Base-by-base conservation (phyloP, 2,113 vertebrate genomes). In the Parus major region DNA sequence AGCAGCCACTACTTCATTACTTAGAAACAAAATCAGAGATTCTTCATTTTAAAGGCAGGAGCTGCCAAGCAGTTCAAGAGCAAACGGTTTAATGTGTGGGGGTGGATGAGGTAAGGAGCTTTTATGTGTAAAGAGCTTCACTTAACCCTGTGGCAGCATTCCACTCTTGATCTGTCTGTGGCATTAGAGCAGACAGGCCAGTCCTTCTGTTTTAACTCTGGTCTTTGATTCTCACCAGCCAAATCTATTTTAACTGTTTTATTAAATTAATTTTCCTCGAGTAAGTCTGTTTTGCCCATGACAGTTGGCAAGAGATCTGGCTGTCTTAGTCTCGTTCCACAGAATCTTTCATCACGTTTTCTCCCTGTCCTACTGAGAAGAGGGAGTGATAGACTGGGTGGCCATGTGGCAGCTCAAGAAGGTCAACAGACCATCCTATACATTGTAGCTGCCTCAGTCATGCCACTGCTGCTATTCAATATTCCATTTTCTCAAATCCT, bases 1-100 rank as follows among this genome's bases (percentile, higher is more conserved):
- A 72, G 63, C 88, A 92, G 86, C 64, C 49, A 60, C 70, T 76
- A 49, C 64, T 94, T 97, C 79, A 90, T 95, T 95, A 92, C 79
- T 90, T 59, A 70, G 91, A 92, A 92, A 91, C 70, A 86, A 89
- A 94, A 90, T 95, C 84, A 90, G 82, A 95, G 91, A 82, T 82
- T 59, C 83, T 87, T 93, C 60, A 39, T 91, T 53, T 65, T 82
- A 41, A 78, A 82, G 56, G 52, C 68, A 47, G 63, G 53, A 82
- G 35, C 77, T 87, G 31, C 70, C 9, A 35, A 77, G 77, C 42
- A 69, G 72, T 75, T 92, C 75, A 77, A 80, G 84, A 86, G 95
- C 44, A 90, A 94, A 72, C 2, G 10, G 72, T 88, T 93, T 91
- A 95, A 94, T 44, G 59, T 44, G n/a, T 71, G 70, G 41, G 1